These are phyloP conservation scores for Glossosoma conforme DNA, from an alignment of 1,140 invertebrate species.

Conservation along the genomic window DNA sequence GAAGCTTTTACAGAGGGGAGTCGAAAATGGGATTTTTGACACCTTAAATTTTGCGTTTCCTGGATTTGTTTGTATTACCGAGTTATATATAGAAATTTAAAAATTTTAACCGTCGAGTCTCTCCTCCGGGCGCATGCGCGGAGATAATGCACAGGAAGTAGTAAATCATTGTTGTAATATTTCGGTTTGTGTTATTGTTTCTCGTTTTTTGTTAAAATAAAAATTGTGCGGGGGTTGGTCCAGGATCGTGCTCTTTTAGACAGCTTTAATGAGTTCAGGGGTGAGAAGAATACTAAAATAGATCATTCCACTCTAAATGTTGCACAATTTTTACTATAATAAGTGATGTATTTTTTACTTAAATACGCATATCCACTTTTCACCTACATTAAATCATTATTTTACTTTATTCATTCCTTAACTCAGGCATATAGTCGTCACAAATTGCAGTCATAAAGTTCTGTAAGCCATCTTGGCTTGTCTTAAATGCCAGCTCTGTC, in stretches of 20 bases:
- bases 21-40: constrained; percentile 42
- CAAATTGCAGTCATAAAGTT: no score
- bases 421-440: no score
- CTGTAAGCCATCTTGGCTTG: no score
- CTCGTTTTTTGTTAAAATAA: constrained; percentile 26
- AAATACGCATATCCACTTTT: no score
- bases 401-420: no score
- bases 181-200: constrained; percentile 29
- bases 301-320: no score
- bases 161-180: constrained; percentile 32
- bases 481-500: no score
- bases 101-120: constrained; percentile 15
- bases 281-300: no score
- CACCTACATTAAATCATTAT: no score
- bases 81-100: constrained; percentile 25
- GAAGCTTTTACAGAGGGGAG: constrained; percentile 20
- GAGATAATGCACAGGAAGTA: constrained; percentile 24
- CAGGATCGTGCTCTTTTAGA: no score
- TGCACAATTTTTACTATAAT: no score
- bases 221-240: constrained; percentile 12
- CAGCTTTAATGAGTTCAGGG: constrained; percentile 17
- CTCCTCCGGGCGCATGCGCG: constrained; percentile 9
- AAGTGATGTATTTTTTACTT: no score
- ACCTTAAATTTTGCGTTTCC: constrained; percentile 44
- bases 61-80: constrained; percentile 35